Percentiles rank a stretch among this genome's conserved stretches.
Evolutionary conservation across 2,113 vertebrate species (phyloP).

Genomic region (Coracopsis vasa): DNA sequence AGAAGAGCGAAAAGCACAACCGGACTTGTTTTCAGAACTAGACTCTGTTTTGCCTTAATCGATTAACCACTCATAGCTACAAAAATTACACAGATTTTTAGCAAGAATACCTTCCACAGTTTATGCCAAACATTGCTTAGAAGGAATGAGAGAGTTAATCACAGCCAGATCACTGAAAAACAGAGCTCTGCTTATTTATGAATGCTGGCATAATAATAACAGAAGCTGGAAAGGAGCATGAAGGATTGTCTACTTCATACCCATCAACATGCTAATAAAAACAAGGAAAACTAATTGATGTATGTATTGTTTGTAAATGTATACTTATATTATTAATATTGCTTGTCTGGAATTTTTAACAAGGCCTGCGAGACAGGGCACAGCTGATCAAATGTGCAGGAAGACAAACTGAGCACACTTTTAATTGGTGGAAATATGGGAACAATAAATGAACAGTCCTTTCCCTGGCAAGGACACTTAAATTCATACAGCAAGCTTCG

Average conservation of each 20-base stretch:
- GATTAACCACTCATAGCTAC: neutral
- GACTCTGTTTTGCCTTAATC: neutral
- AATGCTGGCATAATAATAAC: neutral
- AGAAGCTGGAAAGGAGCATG: neutral
- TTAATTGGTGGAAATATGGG: neutral
- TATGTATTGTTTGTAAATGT: neutral
- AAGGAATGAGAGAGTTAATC: neutral
- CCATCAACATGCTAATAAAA: neutral
- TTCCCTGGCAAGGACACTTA: neutral
- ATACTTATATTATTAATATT: neutral
- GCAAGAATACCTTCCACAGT: neutral
- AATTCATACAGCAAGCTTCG: neutral
- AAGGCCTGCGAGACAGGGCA: neutral
- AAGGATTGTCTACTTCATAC: neutral
- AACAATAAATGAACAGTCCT: neutral
- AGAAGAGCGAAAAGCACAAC: accelerated
- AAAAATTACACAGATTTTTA: neutral
- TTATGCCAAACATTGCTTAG: neutral
- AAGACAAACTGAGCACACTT: neutral
- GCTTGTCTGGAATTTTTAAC: neutral
- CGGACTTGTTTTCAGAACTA: neutral
- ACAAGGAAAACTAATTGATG: neutral
- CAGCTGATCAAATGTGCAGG: neutral
- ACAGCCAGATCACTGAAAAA: neutral
- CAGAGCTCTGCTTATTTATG: neutral